These are phyloP conservation scores for Oxyteleia sp. DNA, from an alignment of 2,888 invertebrate genomes.

Conservation along the genomic window DNA sequence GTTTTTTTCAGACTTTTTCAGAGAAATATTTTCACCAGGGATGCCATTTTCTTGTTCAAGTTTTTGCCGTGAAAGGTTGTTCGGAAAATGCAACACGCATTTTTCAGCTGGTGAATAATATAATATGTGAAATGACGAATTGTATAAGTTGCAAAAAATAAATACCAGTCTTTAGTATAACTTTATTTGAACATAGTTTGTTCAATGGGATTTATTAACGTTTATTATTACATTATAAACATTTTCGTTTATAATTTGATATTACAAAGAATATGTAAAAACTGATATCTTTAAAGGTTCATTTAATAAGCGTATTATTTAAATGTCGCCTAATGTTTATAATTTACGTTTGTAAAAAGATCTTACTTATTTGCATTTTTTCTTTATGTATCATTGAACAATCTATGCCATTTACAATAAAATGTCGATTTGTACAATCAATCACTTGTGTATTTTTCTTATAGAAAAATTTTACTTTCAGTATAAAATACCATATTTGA, in stretches of 20 bases:
- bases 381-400: slow-evolving; percentile 31
- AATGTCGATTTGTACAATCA: slow-evolving; percentile 57
- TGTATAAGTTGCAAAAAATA: slow-evolving; percentile 43
- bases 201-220: slow-evolving; percentile 23
- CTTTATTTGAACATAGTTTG: slow-evolving; percentile 27
- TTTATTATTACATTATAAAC: neutral
- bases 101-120: slow-evolving; percentile 13
- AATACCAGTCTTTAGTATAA: slow-evolving; percentile 51
- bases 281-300: neutral
- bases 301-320: slow-evolving; percentile 25
- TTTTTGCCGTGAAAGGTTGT: slow-evolving; percentile 4
- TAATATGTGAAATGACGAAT: slow-evolving; percentile 34
- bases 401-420: slow-evolving; percentile 39
- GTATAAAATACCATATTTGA: slow-evolving; percentile 51
- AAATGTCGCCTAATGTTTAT: slow-evolving; percentile 11
- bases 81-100: slow-evolving; percentile 5
- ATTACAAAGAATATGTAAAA: neutral
- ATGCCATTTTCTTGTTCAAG: neutral
- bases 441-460: slow-evolving; percentile 30
- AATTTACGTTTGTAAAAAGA: slow-evolving; percentile 21
- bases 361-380: slow-evolving; percentile 8
- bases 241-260: neutral
- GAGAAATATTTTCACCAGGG: too few relatives aligned
- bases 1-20: too few relatives aligned
- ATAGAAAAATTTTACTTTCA: slow-evolving; percentile 55